Conservation (phyloP, 2,797 vertebrate genomes). For the Helarctos malayanus region DNA sequence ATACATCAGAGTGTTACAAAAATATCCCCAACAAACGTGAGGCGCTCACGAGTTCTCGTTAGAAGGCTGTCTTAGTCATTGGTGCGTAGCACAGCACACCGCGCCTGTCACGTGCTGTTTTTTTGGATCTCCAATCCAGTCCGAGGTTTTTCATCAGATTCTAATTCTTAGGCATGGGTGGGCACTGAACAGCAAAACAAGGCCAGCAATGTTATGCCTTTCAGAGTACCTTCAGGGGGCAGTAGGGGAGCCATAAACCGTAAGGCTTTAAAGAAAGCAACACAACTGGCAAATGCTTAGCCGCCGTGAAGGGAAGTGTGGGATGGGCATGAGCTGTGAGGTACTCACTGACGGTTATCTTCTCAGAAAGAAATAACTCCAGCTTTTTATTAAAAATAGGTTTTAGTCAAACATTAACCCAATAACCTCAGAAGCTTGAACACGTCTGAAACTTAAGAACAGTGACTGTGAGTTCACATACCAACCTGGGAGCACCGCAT, state of each 20-base stretch:
- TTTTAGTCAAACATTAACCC: conserved; percentile 90
- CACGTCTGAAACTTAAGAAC: conserved; percentile 81
- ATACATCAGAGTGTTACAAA: conserved; percentile 86
- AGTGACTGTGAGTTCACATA: conserved; percentile 81
- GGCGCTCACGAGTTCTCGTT: conserved; percentile 83
- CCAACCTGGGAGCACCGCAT: conserved; percentile 78
- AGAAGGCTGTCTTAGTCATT: conserved; percentile 85
- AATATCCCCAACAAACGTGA: conserved; percentile 85
- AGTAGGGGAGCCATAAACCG: conserved; percentile 87
- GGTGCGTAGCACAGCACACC: conserved; percentile 76
- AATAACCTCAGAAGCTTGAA: conserved; percentile 87
- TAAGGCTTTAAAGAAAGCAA: conserved; percentile 89
- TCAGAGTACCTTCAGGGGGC: conserved; percentile 85
- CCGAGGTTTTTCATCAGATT: conserved; percentile 65
- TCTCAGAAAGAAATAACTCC: conserved; percentile 96
- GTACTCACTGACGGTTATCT: conserved; percentile 97
- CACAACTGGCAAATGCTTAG: conserved; percentile 87
- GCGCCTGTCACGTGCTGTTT: background rate
- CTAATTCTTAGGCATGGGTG: conserved; percentile 72
- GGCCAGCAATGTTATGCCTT: conserved; percentile 85
- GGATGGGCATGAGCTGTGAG: conserved; percentile 95
- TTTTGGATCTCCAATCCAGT: conserved; percentile 22
- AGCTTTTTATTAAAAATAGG: conserved; percentile 96
- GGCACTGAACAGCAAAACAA: conserved; percentile 89
- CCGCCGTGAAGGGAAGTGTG: conserved; percentile 90